Percentiles rank a stretch among this genome's conserved stretches.
These are phyloP conservation scores for Rhabdornis inornatus DNA, from an alignment of 2,113 vertebrate species.

Conservation along the genomic window DNA sequence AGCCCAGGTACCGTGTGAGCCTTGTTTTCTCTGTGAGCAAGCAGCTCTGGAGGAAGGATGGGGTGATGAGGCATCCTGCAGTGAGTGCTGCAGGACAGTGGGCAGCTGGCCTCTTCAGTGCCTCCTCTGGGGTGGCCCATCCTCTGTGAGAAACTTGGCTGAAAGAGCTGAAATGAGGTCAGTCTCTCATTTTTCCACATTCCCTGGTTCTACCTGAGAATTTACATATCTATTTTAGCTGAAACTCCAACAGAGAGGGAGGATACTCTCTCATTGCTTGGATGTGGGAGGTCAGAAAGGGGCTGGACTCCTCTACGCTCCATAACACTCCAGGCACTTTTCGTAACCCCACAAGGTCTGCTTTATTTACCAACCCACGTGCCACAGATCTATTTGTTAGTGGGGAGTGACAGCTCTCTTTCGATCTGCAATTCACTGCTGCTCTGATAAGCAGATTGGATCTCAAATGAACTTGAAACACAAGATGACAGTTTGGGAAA, in stretches of 20 bases:
- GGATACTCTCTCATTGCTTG: not conserved
- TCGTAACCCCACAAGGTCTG: not conserved
- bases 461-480: constrained; percentile 60
- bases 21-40: not conserved
- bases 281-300: not conserved
- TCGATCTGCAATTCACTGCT: not conserved
- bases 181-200: not conserved
- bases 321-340: not conserved
- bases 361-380: not conserved
- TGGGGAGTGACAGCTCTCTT: not conserved
- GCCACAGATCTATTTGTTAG: not conserved
- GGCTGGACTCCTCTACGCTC: not conserved
- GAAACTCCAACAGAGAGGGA: not conserved
- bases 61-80: not conserved
- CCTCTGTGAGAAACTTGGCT: not conserved
- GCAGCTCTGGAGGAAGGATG: not conserved
- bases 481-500: constrained; percentile 52
- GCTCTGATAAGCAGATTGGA: constrained; percentile 42
- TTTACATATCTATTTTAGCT: not conserved
- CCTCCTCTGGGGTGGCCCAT: not conserved
- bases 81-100: not conserved
- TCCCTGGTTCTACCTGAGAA: not conserved
- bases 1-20: not conserved
- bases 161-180: not conserved
- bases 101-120: not conserved